Evolutionary conservation across 2,113 vertebrate species (phyloP), one percentile per base, ranked within the genome.

Genomic region (Muntiacus muntjak): DNA sequence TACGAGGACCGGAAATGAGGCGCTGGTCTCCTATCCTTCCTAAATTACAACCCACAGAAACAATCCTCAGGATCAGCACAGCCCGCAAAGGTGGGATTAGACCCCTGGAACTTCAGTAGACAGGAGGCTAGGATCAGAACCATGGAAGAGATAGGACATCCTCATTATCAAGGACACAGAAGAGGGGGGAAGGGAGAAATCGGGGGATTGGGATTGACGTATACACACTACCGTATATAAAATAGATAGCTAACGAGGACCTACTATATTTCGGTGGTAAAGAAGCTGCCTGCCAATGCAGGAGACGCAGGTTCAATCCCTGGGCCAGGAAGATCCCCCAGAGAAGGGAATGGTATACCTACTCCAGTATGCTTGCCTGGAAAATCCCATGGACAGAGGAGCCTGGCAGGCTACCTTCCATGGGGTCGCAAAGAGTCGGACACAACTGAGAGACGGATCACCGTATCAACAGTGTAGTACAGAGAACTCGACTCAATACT

Each of bases 401-500:
- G 36, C 21, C 23, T 74, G 71, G 71, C 1, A 2, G 21, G 21
- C 71, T 25, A 43, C 71, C 10, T 43, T 43, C 36, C 36, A 74
- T 3, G 12, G 21, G 71, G 36, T 43, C 6, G 11, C 71, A 74
- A 12, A 25, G 21, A 74, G 71, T 74, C 71, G 0, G 71, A 74
- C 71, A 43, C 36, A 7, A 13, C 71, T 74, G 36, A 74, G 21
- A 15, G 13, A 40, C 36, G 25, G 36, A 74, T 3, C 71, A 13
- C 36, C 0, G 4, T 25, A 7, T 2, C 11, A 1, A 43, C 1
- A 40, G 45, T 30, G 3, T 30, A 19, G 26, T 8, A 30, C 4
- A 10, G 25, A 45, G 76, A 47, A 47, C 43, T 17, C 45, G 2
- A 6, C 45, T 50, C 76, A 50, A 6, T 19, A 47, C 16, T 50